phyloP scores from a whole-genome alignment of 2,113 vertebrate genomes.

The Nycticryphes semicollaris region DNA sequence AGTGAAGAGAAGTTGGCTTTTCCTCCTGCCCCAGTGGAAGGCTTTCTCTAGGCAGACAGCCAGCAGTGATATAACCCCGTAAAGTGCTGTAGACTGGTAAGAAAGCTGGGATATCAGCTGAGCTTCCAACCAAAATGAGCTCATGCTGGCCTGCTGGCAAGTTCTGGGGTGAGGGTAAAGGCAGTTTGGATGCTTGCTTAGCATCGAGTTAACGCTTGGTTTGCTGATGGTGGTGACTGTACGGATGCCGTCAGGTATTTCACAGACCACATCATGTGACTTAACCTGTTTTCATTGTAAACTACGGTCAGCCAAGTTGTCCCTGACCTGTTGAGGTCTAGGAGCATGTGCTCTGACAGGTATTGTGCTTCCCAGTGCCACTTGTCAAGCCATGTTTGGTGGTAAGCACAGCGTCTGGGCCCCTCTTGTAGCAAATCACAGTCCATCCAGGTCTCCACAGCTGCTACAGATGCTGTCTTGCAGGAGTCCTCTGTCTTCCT shows the following conservation, averaged over 20 bases:
- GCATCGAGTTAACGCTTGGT: neutral
- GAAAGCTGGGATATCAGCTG: constrained; percentile 19
- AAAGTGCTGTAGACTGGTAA: neutral
- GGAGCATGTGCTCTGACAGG: neutral
- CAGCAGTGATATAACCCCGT: constrained; percentile 39
- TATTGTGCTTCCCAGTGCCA: neutral
- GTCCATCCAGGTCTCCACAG: neutral
- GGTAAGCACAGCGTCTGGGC: neutral
- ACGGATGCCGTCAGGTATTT: neutral
- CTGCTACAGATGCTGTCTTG: neutral
- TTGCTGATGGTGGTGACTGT: neutral
- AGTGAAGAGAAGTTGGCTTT: constrained; percentile 43
- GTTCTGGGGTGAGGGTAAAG: neutral
- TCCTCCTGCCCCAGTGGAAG: constrained; percentile 20
- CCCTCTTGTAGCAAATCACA: neutral
- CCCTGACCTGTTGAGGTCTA: neutral
- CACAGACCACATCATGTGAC: neutral
- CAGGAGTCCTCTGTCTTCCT: neutral
- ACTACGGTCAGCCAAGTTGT: neutral
- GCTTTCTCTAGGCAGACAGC: constrained; percentile 45
- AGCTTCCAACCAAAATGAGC: constrained; percentile 51
- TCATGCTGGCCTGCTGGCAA: constrained; percentile 24
- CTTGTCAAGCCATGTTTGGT: neutral
- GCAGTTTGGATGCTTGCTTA: neutral
- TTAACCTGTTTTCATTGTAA: neutral